These are phyloP conservation scores for Amiota minor DNA, from an alignment of 2,888 invertebrate species.

Conservation along the genomic window DNA sequence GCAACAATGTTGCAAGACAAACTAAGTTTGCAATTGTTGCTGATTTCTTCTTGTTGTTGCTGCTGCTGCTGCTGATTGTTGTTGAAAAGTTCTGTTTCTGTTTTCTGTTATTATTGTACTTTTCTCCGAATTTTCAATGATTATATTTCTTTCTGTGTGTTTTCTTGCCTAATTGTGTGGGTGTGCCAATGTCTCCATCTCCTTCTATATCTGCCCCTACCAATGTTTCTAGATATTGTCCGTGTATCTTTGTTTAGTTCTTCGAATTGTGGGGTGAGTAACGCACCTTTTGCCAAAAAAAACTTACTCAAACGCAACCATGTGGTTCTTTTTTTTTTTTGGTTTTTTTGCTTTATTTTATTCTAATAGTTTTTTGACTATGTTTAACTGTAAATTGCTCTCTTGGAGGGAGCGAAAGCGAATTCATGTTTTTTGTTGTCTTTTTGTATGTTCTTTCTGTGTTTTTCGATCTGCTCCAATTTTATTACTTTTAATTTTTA, in stretches of 20 bases:
- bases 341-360: slow-evolving; percentile 6
- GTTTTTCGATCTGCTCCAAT: slow-evolving; percentile 14
- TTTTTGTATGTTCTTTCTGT: too few relatives aligned
- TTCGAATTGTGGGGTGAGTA: slow-evolving; percentile 14
- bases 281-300: slow-evolving; percentile 21
- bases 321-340: slow-evolving; percentile 33
- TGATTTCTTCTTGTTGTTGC: neutral
- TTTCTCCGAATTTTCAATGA: neutral
- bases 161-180: slow-evolving; percentile 22
- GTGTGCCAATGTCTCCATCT: slow-evolving; percentile 8
- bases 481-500: neutral
- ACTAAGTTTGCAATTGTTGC: neutral
- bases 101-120: neutral
- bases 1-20: slow-evolving; percentile 5
- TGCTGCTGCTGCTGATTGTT: neutral
- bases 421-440: slow-evolving; percentile 30
- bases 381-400: neutral
- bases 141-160: neutral
- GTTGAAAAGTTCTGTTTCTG: slow-evolving; percentile 15
- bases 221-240: neutral
- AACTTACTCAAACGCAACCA: slow-evolving; percentile 18
- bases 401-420: neutral
- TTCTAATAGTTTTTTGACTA: neutral
- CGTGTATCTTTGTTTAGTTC: neutral
- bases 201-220: too few relatives aligned